Evolutionary conservation across 1,140 invertebrate genomes (phyloP).

Genomic region (Protaetia brevitarsis): DNA sequence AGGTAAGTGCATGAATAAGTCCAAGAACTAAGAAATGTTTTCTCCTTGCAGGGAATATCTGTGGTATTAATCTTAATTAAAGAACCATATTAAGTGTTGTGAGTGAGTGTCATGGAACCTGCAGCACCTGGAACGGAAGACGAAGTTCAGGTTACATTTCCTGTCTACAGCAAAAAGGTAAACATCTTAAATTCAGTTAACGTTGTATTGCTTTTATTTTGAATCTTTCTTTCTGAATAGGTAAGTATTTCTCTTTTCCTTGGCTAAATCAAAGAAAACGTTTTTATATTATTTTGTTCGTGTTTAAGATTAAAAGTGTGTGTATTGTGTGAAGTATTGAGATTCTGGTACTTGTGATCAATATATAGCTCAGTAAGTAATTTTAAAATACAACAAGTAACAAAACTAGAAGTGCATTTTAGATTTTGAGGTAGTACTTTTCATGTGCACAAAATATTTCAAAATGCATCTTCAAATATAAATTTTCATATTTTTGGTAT

Average conservation of each 20-base stretch:
- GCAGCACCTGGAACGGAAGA: slow-evolving; percentile 44
- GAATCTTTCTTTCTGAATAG: background rate
- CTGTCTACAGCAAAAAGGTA: slow-evolving; percentile 41
- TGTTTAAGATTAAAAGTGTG: background rate
- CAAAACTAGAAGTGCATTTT: too few species aligned
- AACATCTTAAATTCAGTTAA: slow-evolving; percentile 22
- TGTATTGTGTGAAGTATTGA: background rate
- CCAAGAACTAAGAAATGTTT: background rate
- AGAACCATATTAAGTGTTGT: slow-evolving; percentile 30
- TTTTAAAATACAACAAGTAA: background rate
- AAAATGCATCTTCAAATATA: too few species aligned
- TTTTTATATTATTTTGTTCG: slow-evolving; percentile 25
- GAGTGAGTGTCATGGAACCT: slow-evolving; percentile 40
- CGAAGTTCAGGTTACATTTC: slow-evolving; percentile 35
- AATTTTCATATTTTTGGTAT: too few species aligned
- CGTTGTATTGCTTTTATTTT: background rate
- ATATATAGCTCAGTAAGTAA: slow-evolving; percentile 18
- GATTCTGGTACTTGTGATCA: background rate
- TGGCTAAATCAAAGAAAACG: background rate
- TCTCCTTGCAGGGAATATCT: slow-evolving; percentile 16
- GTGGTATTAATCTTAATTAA: slow-evolving; percentile 13
- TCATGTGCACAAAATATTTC: too few species aligned
- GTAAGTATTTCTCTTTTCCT: slow-evolving; percentile 20
- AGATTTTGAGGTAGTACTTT: too few species aligned
- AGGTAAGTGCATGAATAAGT: background rate